Conservation (phyloP, 2,113 vertebrate genomes). For the Petrocephalus microphthalmus region DNA sequence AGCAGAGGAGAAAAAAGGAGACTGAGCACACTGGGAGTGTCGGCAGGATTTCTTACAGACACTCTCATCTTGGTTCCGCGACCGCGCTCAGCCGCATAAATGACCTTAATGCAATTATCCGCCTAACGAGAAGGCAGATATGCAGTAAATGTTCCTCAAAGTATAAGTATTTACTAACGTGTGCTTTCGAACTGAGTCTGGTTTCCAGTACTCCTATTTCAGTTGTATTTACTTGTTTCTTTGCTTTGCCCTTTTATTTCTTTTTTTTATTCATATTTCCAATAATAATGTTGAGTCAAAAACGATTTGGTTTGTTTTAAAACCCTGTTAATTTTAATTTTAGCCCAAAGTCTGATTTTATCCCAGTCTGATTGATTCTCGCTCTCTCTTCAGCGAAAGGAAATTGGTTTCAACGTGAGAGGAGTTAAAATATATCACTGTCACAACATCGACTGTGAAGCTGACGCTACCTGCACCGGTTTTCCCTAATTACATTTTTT, state of each 20-base stretch:
- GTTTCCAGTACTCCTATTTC: not conserved
- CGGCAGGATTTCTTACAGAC: not conserved
- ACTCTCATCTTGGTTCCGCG: not conserved
- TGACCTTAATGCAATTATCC: not conserved
- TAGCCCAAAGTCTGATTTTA: too few relatives aligned
- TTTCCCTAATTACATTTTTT: not conserved
- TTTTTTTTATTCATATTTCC: not conserved
- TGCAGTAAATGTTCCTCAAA: not conserved
- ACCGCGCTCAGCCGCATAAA: not conserved
- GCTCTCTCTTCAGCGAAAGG: not conserved
- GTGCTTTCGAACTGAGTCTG: not conserved
- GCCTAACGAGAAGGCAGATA: not conserved
- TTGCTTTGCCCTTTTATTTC: not conserved
- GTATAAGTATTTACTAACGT: not conserved
- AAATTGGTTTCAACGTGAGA: not conserved
- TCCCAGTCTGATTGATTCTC: not conserved
- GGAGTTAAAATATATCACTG: not conserved
- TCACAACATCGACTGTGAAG: not conserved
- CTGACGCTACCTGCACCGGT: not conserved
- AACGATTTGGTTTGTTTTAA: not conserved
- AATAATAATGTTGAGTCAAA: not conserved
- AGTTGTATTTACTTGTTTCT: not conserved
- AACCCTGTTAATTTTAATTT: not conserved
- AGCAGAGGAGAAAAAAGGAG: not conserved
- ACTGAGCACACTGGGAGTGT: not conserved